Percentiles rank a stretch among this genome's conserved stretches.
phyloP scores from a whole-genome alignment of 2,797 vertebrate species.

The Enteromius anoplus region DNA sequence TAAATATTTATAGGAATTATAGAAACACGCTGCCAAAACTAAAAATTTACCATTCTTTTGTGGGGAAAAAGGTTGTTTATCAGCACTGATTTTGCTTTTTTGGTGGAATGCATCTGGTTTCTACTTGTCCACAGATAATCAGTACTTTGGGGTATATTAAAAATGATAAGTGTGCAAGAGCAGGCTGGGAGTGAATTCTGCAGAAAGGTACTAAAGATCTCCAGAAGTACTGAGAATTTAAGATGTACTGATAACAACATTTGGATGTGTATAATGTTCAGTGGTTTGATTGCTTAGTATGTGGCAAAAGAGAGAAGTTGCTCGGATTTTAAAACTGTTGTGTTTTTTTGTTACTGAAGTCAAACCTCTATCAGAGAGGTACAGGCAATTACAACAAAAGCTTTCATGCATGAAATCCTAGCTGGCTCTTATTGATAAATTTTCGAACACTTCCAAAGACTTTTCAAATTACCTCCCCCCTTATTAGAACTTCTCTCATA shows the following conservation, averaged over 20 bases:
- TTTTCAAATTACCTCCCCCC: conserved; percentile 81
- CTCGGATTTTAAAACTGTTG: conserved; percentile 63
- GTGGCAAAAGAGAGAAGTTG: conserved; percentile 62
- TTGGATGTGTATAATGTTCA: background rate
- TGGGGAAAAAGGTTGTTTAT: background rate
- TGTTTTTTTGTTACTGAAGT: conserved; percentile 76
- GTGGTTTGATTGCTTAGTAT: conserved; percentile 26
- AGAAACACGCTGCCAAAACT: background rate
- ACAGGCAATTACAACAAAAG: conserved; percentile 84
- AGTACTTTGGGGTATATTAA: background rate
- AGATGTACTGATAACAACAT: conserved; percentile 23
- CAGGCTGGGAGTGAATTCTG: background rate
- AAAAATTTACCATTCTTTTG: background rate
- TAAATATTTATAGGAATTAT: background rate
- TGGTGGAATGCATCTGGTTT: no score
- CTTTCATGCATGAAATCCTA: conserved; percentile 84
- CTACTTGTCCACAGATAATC: background rate
- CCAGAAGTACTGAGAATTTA: background rate
- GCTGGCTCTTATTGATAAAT: conserved; percentile 86
- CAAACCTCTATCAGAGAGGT: conserved; percentile 80
- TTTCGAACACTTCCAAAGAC: conserved; percentile 81
- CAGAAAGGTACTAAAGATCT: background rate
- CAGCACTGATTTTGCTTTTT: background rate
- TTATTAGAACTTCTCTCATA: conserved; percentile 84
- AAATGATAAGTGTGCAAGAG: background rate